These are phyloP conservation scores for Marcusenius ussheri DNA, from an alignment of 2,113 vertebrate genomes.

Conservation along the genomic window DNA sequence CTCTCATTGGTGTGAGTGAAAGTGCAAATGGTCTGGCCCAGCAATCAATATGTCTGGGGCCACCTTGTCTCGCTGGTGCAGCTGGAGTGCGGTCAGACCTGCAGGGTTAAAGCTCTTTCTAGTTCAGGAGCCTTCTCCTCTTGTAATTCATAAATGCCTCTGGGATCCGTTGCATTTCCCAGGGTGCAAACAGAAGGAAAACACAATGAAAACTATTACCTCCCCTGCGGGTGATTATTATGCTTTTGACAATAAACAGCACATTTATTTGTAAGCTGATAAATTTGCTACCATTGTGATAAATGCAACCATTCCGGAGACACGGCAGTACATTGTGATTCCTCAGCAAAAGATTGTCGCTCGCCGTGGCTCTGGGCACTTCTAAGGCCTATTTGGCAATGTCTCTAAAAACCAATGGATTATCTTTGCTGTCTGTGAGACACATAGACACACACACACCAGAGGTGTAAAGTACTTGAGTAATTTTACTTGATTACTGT, in stretches of 20 bases:
- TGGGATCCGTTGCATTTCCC: not conserved
- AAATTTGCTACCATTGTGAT: not conserved
- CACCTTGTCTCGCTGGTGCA: not conserved
- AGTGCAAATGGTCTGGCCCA: not conserved
- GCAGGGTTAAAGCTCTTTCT: not conserved
- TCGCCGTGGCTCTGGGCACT: conserved; percentile 51
- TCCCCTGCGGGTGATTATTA: not conserved
- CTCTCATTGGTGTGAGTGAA: not conserved
- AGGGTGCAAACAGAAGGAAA: not conserved
- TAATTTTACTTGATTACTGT: too few relatives aligned
- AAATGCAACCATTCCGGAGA: not conserved
- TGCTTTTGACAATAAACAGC: not conserved
- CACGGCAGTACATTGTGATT: not conserved
- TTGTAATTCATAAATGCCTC: not conserved
- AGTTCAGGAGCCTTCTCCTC: not conserved
- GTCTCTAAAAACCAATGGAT: conserved; percentile 56
- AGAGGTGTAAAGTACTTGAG: too few relatives aligned
- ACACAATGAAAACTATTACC: not conserved
- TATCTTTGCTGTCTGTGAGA: conserved; percentile 43
- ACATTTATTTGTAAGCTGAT: not conserved
- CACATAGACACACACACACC: not conserved
- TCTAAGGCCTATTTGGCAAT: conserved; percentile 52
- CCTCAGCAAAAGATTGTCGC: not conserved
- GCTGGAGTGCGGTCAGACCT: not conserved
- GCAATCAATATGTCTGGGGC: not conserved